A percentile compares a stretch with the other conserved stretches of the same genome.
Conservation (phyloP, 2,113 vertebrate species). For the Labrus mixtus region DNA sequence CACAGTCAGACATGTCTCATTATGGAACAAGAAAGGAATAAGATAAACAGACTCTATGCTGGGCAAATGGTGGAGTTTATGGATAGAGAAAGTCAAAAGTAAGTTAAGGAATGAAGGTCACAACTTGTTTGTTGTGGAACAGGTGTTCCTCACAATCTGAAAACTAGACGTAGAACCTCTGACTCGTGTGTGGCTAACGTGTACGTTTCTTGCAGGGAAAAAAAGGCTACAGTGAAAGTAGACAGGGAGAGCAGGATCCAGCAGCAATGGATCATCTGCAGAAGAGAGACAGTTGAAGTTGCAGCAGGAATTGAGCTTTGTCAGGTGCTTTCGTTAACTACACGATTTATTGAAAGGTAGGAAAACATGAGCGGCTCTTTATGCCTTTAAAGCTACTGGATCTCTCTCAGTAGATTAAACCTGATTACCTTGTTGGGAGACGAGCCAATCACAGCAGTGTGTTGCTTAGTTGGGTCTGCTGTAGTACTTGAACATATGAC, state of each 20-base stretch:
- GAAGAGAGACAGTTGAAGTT: constrained; percentile 14
- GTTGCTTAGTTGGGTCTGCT: background rate
- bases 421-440: background rate
- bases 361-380: background rate
- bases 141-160: background rate
- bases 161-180: background rate
- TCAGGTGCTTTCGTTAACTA: background rate
- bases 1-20: background rate
- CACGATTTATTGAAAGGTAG: background rate
- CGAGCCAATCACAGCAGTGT: background rate
- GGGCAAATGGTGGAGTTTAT: constrained; percentile 8
- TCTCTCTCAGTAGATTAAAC: background rate
- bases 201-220: constrained; percentile 10
- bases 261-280: background rate
- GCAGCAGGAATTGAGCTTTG: background rate
- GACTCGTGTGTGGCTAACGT: background rate
- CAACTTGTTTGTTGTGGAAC: no score
- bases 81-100: background rate
- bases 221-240: constrained; percentile 40
- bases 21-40: background rate
- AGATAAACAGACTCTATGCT: background rate
- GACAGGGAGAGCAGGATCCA: background rate
- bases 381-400: background rate
- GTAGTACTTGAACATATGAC: background rate
- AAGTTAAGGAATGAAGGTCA: constrained; percentile 16